Evolutionary conservation across 2,888 invertebrate genomes (phyloP), one percentile per base, ranked within the genome.

Genomic region (Agrotis exclamationis): DNA sequence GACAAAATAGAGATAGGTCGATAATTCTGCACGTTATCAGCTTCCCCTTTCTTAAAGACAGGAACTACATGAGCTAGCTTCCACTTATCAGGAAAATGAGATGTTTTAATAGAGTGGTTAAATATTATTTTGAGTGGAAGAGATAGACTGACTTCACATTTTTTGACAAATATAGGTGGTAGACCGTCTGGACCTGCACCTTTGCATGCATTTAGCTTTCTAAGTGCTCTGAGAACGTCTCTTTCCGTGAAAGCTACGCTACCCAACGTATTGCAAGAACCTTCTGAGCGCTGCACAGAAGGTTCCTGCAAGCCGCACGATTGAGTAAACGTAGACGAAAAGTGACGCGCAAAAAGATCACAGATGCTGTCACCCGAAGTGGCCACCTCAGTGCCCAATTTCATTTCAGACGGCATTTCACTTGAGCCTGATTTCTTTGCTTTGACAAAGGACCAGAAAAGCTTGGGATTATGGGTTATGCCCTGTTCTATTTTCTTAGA

Each of bases 181-280:
- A 56, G n/a, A 56, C 33, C 20, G 2, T 20, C 33, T 16, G 57
- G 39, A 39, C 33, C 20, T n/a, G 39, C 20, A 20, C 57, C 39
- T 20, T 57, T 57, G 20, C 57, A 57, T 20, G 20, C 39, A 20
- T 57, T 13, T 18, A 24, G n/a, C 18, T n/a, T 54, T 28, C 28
- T 54, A 5, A 54, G 18, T 54, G 57, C n/a, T 59, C 59, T 45
- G 45, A 45, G 16, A 13, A 39, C 57, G 45, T 45, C 59, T 59
- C 16, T 24, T 45, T 45, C 59, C 13, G 45, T 45, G 22, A 59
- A 24, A 45, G 22, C 11, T 22, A 58, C 44, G 16, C 20, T 44
- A 22, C 5, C 44, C 11, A 44, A 22, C 5, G 58, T 22, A 18
- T 58, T 59, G 6, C 24, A 47, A 59, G 59, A 58, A 18, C 44